Evolutionary conservation across 2,113 vertebrate genomes (phyloP), one percentile per base, ranked within the genome.

Genomic region (Bufo gargarizans): DNA sequence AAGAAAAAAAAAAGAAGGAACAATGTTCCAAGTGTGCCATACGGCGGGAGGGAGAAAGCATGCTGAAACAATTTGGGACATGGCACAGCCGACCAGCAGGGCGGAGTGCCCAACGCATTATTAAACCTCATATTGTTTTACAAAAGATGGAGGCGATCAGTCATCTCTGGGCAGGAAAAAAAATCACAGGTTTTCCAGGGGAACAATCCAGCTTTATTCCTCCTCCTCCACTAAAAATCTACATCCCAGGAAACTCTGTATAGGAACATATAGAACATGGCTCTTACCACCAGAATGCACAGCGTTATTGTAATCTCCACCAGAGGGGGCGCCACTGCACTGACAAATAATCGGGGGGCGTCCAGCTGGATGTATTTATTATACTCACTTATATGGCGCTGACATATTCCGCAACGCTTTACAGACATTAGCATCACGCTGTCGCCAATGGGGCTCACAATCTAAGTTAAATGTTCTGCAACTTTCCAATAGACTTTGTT

Each of bases 31-130:
- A 92, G 92, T 92, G 91, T 95, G 93, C 93, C 94, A 91, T 94
- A 96, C 96, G 95, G 95, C 94, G 93, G 90, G 93, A 93, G 91
- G 92, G 92, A 92, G 91, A 91, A 91, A 91, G 92, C 92, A 94
- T 95, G 94, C 90, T 95, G 95, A 96, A 96, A 94, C 95, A 94
- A 95, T 96, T 94, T 94, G 92, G 96, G 93, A 94, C 92, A 93
- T 92, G 94, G 92, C 91, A 89, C 95, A 95, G 94, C 89, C 71
- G 95, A 90, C 92, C 92, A 90, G 91, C 92, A 89, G 92, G 95
- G 94, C 96, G 94, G 94, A 91, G 90, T 93, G 92, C 94, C 92
- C 91, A 90, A 93, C 88, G 84, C 91, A 92, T 93, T 93, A 89
- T 93, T 94, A 93, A 91, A 91, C 95, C 94, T 94, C 93, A 0